Conservation (phyloP, 1,140 invertebrate genomes). For the Drosophila eugracilis region DNA sequence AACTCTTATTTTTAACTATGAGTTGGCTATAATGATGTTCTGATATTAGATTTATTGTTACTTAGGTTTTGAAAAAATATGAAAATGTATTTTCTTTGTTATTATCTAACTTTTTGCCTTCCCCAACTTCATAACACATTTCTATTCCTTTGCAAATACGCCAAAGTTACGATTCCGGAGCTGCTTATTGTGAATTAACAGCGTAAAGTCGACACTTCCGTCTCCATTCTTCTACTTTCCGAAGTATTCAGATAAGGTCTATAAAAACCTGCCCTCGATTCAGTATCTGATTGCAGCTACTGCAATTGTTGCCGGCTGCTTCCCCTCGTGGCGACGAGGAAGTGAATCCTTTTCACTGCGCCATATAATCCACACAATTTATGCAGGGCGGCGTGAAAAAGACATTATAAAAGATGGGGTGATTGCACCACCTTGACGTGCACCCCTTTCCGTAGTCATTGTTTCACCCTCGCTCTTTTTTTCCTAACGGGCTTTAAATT, state of each 20-base stretch:
- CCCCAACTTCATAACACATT: too few species aligned
- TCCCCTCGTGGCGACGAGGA: constrained; percentile 28
- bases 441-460: constrained; percentile 11
- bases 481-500: constrained; percentile 67
- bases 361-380: constrained; percentile 78
- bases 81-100: too few species aligned
- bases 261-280: constrained; percentile 60
- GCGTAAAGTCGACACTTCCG: constrained; percentile 36
- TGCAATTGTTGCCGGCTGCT: constrained; percentile 48
- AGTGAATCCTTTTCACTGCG: constrained; percentile 77
- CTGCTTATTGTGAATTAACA: constrained; percentile 15
- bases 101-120: too few species aligned
- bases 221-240: not conserved
- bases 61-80: too few species aligned
- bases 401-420: constrained; percentile 29
- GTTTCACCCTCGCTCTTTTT: constrained; percentile 38
- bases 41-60: too few species aligned
- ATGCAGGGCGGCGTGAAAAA: constrained; percentile 69
- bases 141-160: not conserved
- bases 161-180: not conserved
- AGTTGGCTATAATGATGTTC: too few species aligned
- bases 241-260: constrained; percentile 2
- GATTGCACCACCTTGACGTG: constrained; percentile 13
- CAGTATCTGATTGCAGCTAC: constrained; percentile 45
- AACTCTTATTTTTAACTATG: too few species aligned